phyloP scores from a whole-genome alignment of 2,113 vertebrate genomes.

The Drymodes brunneopygia region DNA sequence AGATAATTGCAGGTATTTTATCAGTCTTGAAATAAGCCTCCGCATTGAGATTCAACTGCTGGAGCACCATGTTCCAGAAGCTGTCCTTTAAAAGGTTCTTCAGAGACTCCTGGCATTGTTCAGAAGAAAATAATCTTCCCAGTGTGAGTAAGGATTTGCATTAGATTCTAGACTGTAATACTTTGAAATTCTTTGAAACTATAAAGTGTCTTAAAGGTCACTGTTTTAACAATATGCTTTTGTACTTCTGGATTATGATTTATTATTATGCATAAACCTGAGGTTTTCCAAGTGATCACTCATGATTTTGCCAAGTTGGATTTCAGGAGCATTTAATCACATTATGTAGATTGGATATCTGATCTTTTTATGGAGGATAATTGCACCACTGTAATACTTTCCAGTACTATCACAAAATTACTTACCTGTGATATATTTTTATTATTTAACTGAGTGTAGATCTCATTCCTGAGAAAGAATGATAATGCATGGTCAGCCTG shows the following conservation, averaged over 20 bases:
- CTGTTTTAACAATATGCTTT: background rate
- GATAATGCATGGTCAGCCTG: background rate
- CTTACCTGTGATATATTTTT: background rate
- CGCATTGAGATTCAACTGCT: background rate
- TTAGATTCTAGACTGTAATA: background rate
- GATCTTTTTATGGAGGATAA: background rate
- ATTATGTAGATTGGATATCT: background rate
- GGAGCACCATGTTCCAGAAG: background rate
- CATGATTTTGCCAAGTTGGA: background rate
- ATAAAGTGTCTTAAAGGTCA: background rate
- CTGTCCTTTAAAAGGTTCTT: background rate
- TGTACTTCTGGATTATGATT: background rate
- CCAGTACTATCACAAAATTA: background rate
- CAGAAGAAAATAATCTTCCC: background rate
- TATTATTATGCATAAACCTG: background rate
- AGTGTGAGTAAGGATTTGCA: background rate
- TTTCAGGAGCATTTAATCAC: background rate
- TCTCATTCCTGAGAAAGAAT: background rate
- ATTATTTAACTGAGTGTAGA: background rate
- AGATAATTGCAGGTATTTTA: background rate
- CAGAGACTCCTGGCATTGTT: background rate
- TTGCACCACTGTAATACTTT: background rate
- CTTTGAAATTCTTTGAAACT: background rate
- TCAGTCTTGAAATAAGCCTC: background rate
- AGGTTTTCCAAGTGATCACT: background rate